Evolutionary conservation across 2,797 vertebrate genomes (phyloP), one percentile per base, ranked within the genome.

Genomic region (Lutjanus campechanus): DNA sequence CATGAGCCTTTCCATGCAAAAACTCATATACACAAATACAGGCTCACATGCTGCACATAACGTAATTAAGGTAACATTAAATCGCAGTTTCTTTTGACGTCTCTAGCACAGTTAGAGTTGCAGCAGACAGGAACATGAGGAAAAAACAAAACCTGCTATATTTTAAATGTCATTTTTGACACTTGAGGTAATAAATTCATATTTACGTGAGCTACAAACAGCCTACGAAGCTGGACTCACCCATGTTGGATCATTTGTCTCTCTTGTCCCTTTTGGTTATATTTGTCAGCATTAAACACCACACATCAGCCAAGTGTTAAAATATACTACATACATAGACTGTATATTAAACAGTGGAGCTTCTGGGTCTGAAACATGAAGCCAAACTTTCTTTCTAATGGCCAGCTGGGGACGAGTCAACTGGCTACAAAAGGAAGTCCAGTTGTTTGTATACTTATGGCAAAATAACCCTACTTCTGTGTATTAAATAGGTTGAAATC

Each of bases 111-210:
- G 8, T 56, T 36, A 25, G 47, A 61, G 61, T n/a, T 44, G n/a
- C 12, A 43, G 7, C 58, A 59, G 7, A 49, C 25, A 49, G 8
- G 10, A 51, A 36, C 20, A 9, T 20, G 13, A 51, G 19, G 29
- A 36, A 40, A 40, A 55, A 60, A 3, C 19, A 53, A 36, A 68
- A 36, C 17, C 68, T 13, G 16, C 36, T n/a, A 3, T 8, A 16
- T 9, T 50, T 78, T 51, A 68, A 76, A 54, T 46, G 49, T 46
- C 54, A 40, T 19, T 12, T 20, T 44, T 58, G 19, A 62, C 59
- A 44, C 6, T 12, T 44, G 12, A 46, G 44, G 29, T 36, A 1
- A 41, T 11, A 43, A 29, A 19, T 43, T 60, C 6, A 60, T 43
- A 41, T 41, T 29, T 40, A 19, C 20, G 5, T 4, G 8, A 40